Evolutionary conservation across 2,797 vertebrate genomes (phyloP).

Genomic region (Gobio occitaniae): DNA sequence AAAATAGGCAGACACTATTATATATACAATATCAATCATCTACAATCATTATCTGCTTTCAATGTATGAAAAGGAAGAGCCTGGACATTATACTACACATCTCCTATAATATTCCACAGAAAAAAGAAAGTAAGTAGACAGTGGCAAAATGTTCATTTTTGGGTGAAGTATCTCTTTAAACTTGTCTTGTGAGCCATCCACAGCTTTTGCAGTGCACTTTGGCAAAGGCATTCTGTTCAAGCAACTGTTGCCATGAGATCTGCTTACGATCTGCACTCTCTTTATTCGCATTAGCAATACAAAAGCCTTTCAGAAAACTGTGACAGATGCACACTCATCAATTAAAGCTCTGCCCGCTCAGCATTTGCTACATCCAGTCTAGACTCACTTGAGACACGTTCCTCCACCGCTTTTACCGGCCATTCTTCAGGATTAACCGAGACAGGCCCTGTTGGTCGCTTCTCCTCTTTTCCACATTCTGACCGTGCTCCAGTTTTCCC

Average conservation of each 20-base stretch:
- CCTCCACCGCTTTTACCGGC: conserved; percentile 25
- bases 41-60: not conserved
- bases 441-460: conserved; percentile 14
- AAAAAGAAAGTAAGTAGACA: not conserved
- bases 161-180: not conserved
- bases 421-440: conserved; percentile 48
- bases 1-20: not conserved
- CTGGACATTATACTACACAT: not conserved
- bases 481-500: conserved; percentile 40
- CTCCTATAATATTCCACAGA: not conserved
- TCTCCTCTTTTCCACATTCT: conserved; percentile 28
- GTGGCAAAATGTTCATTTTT: not conserved
- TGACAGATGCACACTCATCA: conserved; percentile 70
- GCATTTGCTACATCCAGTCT: conserved; percentile 30
- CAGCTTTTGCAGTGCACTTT: not conserved
- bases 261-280: conserved; percentile 20
- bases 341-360: conserved; percentile 64
- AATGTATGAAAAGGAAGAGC: not conserved
- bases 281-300: conserved; percentile 47
- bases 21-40: not conserved
- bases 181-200: not conserved
- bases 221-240: conserved; percentile 9
- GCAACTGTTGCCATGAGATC: conserved; percentile 22
- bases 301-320: conserved; percentile 46
- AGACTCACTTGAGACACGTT: conserved; percentile 32